Conservation (phyloP, 92 coral and sea anemone genomes). For the Phenganax marumi region DNA sequence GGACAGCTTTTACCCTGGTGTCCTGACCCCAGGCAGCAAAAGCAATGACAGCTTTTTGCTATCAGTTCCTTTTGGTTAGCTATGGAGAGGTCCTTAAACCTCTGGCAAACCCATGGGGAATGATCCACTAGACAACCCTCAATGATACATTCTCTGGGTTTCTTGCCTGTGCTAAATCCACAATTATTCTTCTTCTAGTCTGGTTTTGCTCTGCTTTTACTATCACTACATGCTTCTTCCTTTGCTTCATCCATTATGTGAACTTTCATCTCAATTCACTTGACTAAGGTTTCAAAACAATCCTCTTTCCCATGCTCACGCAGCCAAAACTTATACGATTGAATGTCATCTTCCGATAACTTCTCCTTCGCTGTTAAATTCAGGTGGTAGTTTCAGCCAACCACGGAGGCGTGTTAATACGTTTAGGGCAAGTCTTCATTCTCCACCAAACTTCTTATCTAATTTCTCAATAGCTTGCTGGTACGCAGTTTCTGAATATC, state of each 20-base stretch:
- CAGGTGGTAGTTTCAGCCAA: slow-evolving; percentile 41
- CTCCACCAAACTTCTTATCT: slow-evolving; percentile 30
- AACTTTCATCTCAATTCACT: slow-evolving; percentile 6
- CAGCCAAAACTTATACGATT: slow-evolving; percentile 4
- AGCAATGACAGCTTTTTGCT: too few species aligned
- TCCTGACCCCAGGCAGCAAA: too few species aligned
- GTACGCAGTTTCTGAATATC: slow-evolving; percentile 21
- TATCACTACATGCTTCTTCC: slow-evolving; percentile 2
- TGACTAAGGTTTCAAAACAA: slow-evolving; percentile 18
- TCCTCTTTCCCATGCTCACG: neutral
- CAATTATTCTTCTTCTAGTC: neutral
- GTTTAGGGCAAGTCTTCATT: slow-evolving; percentile 16
- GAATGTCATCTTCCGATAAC: slow-evolving; percentile 17
- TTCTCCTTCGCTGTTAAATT: slow-evolving; percentile 27
- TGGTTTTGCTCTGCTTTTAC: neutral
- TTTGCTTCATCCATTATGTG: slow-evolving; percentile 26
- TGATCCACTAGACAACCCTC: neutral
- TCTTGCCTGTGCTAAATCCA: neutral
- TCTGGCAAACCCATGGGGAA: neutral
- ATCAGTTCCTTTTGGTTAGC: too few species aligned
- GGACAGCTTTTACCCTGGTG: too few species aligned
- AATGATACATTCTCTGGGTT: neutral
- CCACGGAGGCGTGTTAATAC: slow-evolving; percentile 22
- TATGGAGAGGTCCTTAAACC: too few species aligned
- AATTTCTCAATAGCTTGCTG: slow-evolving; percentile 17